Percentiles rank a stretch among this genome's conserved stretches.
Conservation (phyloP, 2,113 vertebrate species). For the Illadopsis cleaveri region DNA sequence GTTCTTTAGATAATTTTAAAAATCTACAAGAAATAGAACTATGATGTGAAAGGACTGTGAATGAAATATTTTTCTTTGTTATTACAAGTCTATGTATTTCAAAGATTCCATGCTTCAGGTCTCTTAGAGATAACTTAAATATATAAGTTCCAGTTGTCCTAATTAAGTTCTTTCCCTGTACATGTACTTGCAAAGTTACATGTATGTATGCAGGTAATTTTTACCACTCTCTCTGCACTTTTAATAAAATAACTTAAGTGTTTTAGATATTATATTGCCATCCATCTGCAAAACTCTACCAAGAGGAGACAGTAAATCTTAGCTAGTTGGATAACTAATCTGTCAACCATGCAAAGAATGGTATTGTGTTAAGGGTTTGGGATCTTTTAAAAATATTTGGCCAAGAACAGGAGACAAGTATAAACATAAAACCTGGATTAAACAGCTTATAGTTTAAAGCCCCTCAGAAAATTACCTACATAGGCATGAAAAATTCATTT, state of each 20-base stretch:
- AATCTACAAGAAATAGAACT: neutral
- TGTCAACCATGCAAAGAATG: neutral
- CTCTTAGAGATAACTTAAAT: neutral
- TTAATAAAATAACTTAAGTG: neutral
- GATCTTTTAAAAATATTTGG: neutral
- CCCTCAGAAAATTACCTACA: neutral
- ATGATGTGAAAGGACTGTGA: accelerated
- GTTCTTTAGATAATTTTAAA: neutral
- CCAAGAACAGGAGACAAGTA: neutral
- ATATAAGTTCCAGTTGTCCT: neutral
- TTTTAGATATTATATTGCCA: neutral
- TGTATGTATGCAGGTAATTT: neutral
- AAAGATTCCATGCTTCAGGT: neutral
- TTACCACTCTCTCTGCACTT: neutral
- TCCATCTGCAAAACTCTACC: neutral
- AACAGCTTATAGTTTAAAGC: neutral
- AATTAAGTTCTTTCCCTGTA: neutral
- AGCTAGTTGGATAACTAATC: neutral
- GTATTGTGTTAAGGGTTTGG: neutral
- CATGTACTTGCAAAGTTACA: neutral
- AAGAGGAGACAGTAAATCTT: neutral
- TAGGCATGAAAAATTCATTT: neutral
- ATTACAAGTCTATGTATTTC: neutral
- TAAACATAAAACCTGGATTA: neutral
- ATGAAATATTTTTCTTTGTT: neutral